Evolutionary conservation across 2,888 invertebrate genomes (phyloP).

Genomic region (Electrophaes corylata): DNA sequence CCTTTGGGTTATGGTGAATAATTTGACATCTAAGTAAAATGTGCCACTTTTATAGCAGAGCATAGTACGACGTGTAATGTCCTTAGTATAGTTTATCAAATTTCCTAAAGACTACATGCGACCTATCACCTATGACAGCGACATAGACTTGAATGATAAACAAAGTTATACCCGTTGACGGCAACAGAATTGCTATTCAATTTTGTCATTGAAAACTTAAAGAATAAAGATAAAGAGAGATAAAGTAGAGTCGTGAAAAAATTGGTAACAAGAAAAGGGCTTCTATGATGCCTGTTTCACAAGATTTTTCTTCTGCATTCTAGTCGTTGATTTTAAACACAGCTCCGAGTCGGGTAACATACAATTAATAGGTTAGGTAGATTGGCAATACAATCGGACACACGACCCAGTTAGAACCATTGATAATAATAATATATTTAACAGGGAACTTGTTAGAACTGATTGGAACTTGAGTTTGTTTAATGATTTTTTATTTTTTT

Average conservation of each 20-base stretch:
- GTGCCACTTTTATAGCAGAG: too few relatives aligned
- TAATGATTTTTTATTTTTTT: not conserved
- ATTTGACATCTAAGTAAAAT: too few relatives aligned
- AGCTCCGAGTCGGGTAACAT: not conserved
- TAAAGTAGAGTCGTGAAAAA: too few relatives aligned
- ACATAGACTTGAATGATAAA: constrained; percentile 17
- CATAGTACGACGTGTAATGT: too few relatives aligned
- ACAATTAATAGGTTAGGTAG: constrained; percentile 3
- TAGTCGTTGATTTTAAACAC: not conserved
- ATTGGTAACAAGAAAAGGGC: not conserved
- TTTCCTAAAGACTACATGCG: constrained; percentile 7
- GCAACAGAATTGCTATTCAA: not conserved
- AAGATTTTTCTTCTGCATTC: not conserved
- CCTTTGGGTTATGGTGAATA: too few relatives aligned
- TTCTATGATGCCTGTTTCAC: not conserved
- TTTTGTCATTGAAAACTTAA: not conserved
- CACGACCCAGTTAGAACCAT: constrained; percentile 48
- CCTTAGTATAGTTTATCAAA: too few relatives aligned
- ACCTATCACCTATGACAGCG: constrained; percentile 14
- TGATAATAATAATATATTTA: constrained; percentile 28
- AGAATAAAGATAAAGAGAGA: too few relatives aligned
- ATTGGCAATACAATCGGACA: constrained; percentile 39
- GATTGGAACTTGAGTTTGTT: not conserved
- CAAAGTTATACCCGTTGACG: constrained; percentile 2
- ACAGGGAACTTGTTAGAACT: constrained; percentile 10